Conservation (phyloP, 2,888 invertebrate species). For the Netelia fuscicornis region DNA sequence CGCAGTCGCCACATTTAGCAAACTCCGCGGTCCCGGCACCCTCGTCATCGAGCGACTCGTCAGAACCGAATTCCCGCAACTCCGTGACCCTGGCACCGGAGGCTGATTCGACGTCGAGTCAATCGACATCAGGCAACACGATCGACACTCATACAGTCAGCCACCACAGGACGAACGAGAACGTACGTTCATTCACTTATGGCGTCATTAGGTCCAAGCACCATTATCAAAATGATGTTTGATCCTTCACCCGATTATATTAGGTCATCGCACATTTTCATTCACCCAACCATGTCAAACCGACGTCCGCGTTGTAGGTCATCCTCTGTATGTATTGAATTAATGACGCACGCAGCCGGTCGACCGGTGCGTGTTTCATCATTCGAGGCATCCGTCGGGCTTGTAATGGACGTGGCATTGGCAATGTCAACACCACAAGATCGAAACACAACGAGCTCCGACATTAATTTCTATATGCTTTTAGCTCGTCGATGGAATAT, state of each 20-base stretch:
- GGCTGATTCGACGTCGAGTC: slow-evolving; percentile 55
- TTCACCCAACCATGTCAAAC: not conserved
- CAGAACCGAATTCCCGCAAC: slow-evolving; percentile 38
- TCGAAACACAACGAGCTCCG: slow-evolving; percentile 22
- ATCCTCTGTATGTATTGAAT: slow-evolving; percentile 13
- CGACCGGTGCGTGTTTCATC: slow-evolving; percentile 17
- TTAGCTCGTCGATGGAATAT: slow-evolving; percentile 57
- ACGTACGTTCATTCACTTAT: slow-evolving; percentile 34
- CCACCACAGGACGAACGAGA: slow-evolving; percentile 48
- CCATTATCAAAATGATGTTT: not conserved
- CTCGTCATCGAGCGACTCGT: slow-evolving; percentile 25
- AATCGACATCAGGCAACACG: slow-evolving; percentile 31
- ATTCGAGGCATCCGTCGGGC: slow-evolving; percentile 2
- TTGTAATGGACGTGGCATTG: slow-evolving; percentile 19
- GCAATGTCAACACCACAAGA: not conserved
- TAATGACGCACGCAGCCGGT: not conserved
- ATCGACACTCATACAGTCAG: slow-evolving; percentile 19
- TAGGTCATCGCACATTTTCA: slow-evolving; percentile 4
- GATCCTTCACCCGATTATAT: not conserved
- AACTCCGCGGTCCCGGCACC: slow-evolving; percentile 48
- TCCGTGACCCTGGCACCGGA: slow-evolving; percentile 61
- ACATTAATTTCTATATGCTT: slow-evolving; percentile 62
- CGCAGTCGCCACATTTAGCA: slow-evolving; percentile 53
- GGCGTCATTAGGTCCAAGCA: not conserved
- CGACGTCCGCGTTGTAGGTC: not conserved